These are phyloP conservation scores for Lota lota DNA, from an alignment of 2,113 vertebrate species.

Conservation along the genomic window DNA sequence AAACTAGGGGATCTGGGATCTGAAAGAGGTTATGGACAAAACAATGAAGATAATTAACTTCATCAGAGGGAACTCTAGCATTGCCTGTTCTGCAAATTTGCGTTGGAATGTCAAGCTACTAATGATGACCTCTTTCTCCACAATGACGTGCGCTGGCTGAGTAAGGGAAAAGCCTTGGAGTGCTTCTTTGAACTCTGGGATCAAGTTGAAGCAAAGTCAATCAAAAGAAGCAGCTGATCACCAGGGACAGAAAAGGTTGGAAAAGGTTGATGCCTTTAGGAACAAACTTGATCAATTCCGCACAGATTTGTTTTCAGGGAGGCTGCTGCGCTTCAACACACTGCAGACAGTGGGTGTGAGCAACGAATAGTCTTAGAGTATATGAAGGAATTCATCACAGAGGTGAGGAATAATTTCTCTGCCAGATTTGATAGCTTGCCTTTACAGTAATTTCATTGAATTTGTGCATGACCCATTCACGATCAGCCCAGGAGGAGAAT, in stretches of 20 bases:
- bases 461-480: not conserved
- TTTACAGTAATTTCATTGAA: not conserved
- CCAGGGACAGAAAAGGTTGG: not conserved
- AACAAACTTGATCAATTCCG: not conserved
- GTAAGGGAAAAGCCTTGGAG: too few species aligned
- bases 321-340: conserved; percentile 2
- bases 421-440: not conserved
- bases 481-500: not conserved
- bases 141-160: too few species aligned
- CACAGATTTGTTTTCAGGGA: not conserved
- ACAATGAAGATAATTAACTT: not conserved
- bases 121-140: too few species aligned
- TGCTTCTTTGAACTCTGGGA: too few species aligned
- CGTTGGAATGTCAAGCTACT: not conserved
- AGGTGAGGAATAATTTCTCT: not conserved
- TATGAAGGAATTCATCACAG: conserved; percentile 3
- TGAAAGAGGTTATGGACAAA: conserved; percentile 6
- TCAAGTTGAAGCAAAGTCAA: too few species aligned
- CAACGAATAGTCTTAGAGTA: not conserved
- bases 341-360: conserved; percentile 4
- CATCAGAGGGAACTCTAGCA: not conserved
- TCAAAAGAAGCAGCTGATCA: too few species aligned
- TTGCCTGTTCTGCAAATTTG: conserved; percentile 1
- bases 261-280: not conserved
- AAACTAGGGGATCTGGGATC: not conserved